A percentile compares a stretch with the other conserved stretches of the same genome.
Conservation (phyloP, 2,797 vertebrate genomes). For the Trichosurus vulpecula region DNA sequence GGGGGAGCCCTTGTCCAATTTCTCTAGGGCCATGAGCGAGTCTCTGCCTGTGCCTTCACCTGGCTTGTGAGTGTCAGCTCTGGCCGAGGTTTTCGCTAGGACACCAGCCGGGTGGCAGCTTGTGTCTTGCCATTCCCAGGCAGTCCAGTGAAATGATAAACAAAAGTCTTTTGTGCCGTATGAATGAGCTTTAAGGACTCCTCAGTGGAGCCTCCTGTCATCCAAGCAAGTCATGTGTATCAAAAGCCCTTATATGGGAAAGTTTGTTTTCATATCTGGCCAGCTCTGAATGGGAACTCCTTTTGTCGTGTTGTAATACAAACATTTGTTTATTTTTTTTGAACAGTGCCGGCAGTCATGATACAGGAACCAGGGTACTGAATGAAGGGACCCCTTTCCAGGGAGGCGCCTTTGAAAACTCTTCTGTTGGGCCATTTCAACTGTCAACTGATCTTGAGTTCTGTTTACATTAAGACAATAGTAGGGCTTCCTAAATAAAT, state of each 20-base stretch:
- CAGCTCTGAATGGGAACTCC: slow-evolving; percentile 81
- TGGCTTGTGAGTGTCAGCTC: slow-evolving; percentile 74
- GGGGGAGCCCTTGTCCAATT: slow-evolving; percentile 78
- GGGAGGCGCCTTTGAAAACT: slow-evolving; percentile 83
- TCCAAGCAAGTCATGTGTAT: slow-evolving; percentile 86
- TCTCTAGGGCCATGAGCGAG: slow-evolving; percentile 2
- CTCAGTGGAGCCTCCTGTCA: slow-evolving; percentile 83
- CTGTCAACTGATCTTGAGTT: slow-evolving; percentile 83
- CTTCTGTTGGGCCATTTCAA: slow-evolving; percentile 80
- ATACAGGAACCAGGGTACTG: slow-evolving; percentile 82
- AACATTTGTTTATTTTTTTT: slow-evolving; percentile 87
- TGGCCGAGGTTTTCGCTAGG: slow-evolving; percentile 78
- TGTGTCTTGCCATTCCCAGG: slow-evolving; percentile 85
- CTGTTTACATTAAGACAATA: slow-evolving; percentile 87
- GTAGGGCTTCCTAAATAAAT: slow-evolving; percentile 84
- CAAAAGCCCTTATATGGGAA: slow-evolving; percentile 86
- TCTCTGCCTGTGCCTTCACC: slow-evolving; percentile 71
- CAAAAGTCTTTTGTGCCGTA: slow-evolving; percentile 88
- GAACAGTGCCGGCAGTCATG: slow-evolving; percentile 81
- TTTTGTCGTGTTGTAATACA: slow-evolving; percentile 87
- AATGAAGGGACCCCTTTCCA: slow-evolving; percentile 83
- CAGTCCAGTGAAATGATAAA: slow-evolving; percentile 85
- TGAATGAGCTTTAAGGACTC: slow-evolving; percentile 88
- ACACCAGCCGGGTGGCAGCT: slow-evolving; percentile 80
- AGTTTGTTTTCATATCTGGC: slow-evolving; percentile 88